Percentiles rank a stretch among this genome's conserved stretches.
phyloP scores from a whole-genome alignment of 2,113 vertebrate species.

The Tapirus terrestris region DNA sequence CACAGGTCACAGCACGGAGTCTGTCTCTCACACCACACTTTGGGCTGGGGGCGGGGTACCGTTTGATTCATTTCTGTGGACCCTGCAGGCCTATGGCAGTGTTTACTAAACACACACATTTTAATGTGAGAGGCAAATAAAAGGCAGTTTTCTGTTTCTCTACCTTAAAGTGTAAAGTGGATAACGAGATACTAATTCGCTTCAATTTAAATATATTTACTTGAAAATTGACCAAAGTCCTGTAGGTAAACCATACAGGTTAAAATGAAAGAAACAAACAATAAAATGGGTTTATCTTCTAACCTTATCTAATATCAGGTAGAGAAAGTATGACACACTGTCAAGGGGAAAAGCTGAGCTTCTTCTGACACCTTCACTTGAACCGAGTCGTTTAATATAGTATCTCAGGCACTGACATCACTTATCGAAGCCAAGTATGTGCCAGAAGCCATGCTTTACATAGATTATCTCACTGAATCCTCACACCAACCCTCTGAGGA shows the following conservation, averaged over 20 bases:
- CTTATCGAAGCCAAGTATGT: neutral
- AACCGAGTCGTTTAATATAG: accelerated
- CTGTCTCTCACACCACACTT: neutral
- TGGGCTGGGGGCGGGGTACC: neutral
- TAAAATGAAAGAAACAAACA: neutral
- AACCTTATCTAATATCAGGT: neutral
- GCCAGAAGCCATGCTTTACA: neutral
- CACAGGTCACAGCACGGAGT: neutral
- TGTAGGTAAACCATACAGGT: neutral
- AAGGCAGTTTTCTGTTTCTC: neutral
- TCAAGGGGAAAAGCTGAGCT: neutral
- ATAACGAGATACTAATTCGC: neutral
- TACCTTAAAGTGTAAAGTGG: neutral
- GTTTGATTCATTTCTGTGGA: neutral
- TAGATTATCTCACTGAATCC: neutral
- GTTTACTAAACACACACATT: neutral
- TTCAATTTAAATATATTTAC: neutral
- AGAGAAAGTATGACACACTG: neutral
- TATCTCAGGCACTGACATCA: neutral
- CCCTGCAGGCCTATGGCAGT: neutral
- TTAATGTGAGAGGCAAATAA: neutral
- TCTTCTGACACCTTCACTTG: neutral
- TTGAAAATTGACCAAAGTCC: neutral
- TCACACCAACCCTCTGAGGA: neutral
- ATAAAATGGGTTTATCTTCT: neutral